Evolutionary conservation across 2,113 vertebrate genomes (phyloP).

Genomic region (Scatophagus argus): DNA sequence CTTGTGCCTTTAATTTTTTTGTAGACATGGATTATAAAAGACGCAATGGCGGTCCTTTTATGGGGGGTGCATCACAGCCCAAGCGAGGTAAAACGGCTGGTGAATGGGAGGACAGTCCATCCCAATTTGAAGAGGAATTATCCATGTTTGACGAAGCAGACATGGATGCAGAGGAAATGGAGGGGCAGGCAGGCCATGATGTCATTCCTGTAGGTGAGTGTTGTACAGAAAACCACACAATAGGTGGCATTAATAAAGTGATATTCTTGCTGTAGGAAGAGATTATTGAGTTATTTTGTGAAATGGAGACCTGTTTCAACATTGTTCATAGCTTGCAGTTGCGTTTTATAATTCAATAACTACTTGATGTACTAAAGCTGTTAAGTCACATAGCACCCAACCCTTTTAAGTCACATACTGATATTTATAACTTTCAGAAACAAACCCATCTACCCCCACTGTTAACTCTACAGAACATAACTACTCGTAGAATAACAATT

Average conservation of each 20-base stretch:
- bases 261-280: background rate
- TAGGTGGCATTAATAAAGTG: background rate
- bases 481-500: background rate
- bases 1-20: background rate
- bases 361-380: background rate
- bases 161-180: conserved; percentile 82
- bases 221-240: background rate
- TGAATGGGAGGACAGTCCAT: conserved; percentile 89
- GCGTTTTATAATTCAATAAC: background rate
- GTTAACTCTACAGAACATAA: background rate
- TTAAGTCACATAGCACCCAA: background rate
- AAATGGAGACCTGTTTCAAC: background rate
- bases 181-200: conserved; percentile 84
- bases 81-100: conserved; percentile 77
- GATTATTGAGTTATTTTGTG: background rate
- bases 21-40: conserved; percentile 82
- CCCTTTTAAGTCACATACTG: background rate
- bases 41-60: conserved; percentile 63
- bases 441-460: background rate
- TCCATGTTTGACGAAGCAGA: conserved; percentile 89
- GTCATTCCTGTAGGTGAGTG: conserved; percentile 85
- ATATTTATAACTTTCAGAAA: background rate
- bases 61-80: conserved; percentile 71
- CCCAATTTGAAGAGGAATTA: conserved; percentile 89
- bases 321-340: background rate